A percentile compares a stretch with the other conserved stretches of the same genome.
Evolutionary conservation across 1,140 invertebrate genomes (phyloP).

Genomic region (Atta colombica): DNA sequence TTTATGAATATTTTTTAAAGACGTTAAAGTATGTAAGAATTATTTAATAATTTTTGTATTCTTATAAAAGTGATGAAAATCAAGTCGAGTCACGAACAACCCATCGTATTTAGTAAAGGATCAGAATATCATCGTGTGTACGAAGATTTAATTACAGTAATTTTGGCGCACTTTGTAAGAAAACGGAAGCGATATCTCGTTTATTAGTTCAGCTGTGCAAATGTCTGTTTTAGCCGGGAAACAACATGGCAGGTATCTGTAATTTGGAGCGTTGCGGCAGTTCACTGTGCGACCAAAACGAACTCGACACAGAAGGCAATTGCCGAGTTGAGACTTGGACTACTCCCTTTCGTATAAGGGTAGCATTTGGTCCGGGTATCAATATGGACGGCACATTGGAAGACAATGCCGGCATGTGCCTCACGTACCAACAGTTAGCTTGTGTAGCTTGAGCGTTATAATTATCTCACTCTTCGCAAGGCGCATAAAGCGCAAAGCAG

Average conservation of each 20-base stretch:
- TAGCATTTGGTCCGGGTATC: conserved; percentile 90
- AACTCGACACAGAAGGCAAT: conserved; percentile 84
- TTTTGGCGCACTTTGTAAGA: neutral
- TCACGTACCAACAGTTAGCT: conserved; percentile 90
- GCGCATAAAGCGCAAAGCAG: neutral
- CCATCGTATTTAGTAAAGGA: too few species aligned
- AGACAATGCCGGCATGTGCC: conserved; percentile 93
- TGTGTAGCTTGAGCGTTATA: conserved; percentile 85
- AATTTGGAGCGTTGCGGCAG: conserved; percentile 92
- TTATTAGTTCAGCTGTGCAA: neutral
- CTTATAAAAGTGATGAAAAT: too few species aligned
- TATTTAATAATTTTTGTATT: too few species aligned
- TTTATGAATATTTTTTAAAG: too few species aligned
- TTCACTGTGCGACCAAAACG: conserved; percentile 89
- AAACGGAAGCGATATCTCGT: neutral
- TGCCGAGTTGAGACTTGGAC: conserved; percentile 92
- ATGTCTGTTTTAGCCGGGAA: conserved; percentile 85
- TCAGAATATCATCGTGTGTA: too few species aligned
- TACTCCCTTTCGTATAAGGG: conserved; percentile 92
- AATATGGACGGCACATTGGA: conserved; percentile 90
- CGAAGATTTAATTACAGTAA: neutral
- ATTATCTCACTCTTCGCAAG: neutral
- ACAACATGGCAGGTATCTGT: conserved; percentile 88
- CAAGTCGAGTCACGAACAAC: too few species aligned
- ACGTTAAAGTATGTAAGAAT: too few species aligned